A percentile compares a stretch with the other conserved stretches of the same genome.
phyloP scores from a whole-genome alignment of 2,888 invertebrate genomes.

The Belgica antarctica region DNA sequence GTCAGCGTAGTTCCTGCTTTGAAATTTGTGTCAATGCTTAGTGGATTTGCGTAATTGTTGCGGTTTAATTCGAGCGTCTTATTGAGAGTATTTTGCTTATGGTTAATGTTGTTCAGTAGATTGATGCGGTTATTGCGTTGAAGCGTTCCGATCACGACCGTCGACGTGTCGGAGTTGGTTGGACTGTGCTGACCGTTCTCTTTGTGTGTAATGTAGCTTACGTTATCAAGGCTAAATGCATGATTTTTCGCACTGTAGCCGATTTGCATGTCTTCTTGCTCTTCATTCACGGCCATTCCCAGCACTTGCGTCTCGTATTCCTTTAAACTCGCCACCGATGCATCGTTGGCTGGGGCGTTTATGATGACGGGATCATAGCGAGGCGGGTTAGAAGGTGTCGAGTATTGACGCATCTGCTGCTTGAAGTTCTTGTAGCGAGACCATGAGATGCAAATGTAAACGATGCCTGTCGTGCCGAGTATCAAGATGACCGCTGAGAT shows the following conservation, averaged over 20 bases:
- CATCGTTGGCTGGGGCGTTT: conserved; percentile 54
- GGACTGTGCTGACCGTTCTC: conserved; percentile 77
- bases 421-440: conserved; percentile 88
- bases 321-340: conserved; percentile 65
- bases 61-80: conserved; percentile 54
- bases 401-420: conserved; percentile 75
- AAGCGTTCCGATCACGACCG: conserved; percentile 69
- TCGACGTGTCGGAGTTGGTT: conserved; percentile 77
- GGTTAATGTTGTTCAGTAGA: conserved; percentile 50
- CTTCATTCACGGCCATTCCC: conserved; percentile 89
- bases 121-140: conserved; percentile 54
- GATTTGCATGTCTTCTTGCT: conserved; percentile 76
- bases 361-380: conserved; percentile 69
- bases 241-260: conserved; percentile 86
- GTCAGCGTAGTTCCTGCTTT: conserved; percentile 53
- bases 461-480: conserved; percentile 81
- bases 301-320: conserved; percentile 91
- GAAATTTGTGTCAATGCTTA: conserved; percentile 50
- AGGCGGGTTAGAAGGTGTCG: conserved; percentile 61
- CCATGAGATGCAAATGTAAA: conserved; percentile 93
- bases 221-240: conserved; percentile 82
- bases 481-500: conserved; percentile 86
- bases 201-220: conserved; percentile 83
- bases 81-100: conserved; percentile 54
- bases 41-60: conserved; percentile 53